Base-by-base conservation (phyloP, 2,113 vertebrate species). In the Origma solitaria region DNA sequence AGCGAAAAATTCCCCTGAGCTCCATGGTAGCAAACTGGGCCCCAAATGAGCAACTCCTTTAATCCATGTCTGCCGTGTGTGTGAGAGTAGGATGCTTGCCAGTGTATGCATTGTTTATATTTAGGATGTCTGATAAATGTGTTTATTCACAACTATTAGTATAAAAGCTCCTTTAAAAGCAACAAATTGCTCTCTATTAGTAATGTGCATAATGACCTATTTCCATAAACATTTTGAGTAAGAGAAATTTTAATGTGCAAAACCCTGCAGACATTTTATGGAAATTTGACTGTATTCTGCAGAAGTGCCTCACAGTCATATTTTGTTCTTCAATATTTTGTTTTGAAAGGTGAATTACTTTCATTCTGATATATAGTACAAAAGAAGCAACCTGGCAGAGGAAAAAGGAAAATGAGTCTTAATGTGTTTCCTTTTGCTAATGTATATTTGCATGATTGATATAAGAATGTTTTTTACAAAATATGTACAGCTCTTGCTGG, bases 251-350 rank as follows among this genome's bases (percentile, higher is more conserved):
- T 96, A 91, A 97, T 97, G 87, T 93, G 76, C 61, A 98, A 98
- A 98, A 96, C 93, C 97, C 97, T 97, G 86, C 94, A 98, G 96
- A 97, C 89, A 95, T 97, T 96, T 98, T 97, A 98, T 97, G 96
- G 92, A 97, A 98, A 97, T 98, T 92, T 95, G 65, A 75, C 58
- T 84, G 50, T 80, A 84, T 93, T 97, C 83, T 77, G 72, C 68
- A 96, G 62, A 95, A 97, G 85, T 92, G 69, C 62, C 91, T 96
- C 94, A 90, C 75, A 91, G 65, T 68, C 82, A 80, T 95, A 96
- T 95, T 96, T 96, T 95, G 86, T 93, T 92, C 75, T 90, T 89
- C 96, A 95, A 92, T 96, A 96, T 95, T 97, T 97, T 96, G 96
- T 94, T 96, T 87, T 97, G 95, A 98, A 82, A 96, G 76, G 53